These are phyloP conservation scores for Bilobella aurantiaca DNA, from an alignment of 1,140 invertebrate species.

Conservation along the genomic window DNA sequence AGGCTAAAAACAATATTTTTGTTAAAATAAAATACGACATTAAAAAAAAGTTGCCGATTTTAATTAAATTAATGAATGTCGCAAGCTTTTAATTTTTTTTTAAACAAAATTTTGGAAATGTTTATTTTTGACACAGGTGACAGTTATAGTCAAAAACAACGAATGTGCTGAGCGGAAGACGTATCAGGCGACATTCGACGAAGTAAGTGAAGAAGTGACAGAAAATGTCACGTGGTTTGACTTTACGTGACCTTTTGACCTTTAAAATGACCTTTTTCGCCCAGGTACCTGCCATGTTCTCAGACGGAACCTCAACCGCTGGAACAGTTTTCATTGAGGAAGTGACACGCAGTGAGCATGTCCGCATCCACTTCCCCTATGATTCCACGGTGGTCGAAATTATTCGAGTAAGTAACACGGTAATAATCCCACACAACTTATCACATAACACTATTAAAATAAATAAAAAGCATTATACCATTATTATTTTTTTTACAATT, in stretches of 20 bases:
- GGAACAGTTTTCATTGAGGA: slow-evolving; percentile 32
- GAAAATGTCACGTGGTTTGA: too few relatives aligned
- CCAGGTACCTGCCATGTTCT: slow-evolving; percentile 34
- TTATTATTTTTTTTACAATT: too few relatives aligned
- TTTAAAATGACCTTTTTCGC: neutral
- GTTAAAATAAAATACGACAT: too few relatives aligned
- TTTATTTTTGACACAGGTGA: slow-evolving; percentile 22
- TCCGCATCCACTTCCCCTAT: slow-evolving; percentile 31
- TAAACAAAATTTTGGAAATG: too few relatives aligned
- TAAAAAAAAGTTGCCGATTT: too few relatives aligned
- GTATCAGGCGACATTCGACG: slow-evolving; percentile 34
- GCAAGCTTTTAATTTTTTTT: neutral
- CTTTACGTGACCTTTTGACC: neutral
- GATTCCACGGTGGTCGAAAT: slow-evolving; percentile 2
- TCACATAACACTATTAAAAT: too few relatives aligned
- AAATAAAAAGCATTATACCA: too few relatives aligned
- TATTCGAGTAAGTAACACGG: slow-evolving; percentile 1
- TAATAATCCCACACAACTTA: too few relatives aligned
- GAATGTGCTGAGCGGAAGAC: slow-evolving; percentile 32
- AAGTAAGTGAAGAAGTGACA: too few relatives aligned
- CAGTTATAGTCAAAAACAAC: slow-evolving; percentile 33
- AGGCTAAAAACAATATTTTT: too few relatives aligned
- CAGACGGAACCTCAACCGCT: slow-evolving; percentile 28
- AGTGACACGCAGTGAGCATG: slow-evolving; percentile 30
- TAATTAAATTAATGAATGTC: too few relatives aligned